Evolutionary conservation across 2,888 invertebrate species (phyloP), one percentile per base, ranked within the genome.

Genomic region (Syrista parreyssii): DNA sequence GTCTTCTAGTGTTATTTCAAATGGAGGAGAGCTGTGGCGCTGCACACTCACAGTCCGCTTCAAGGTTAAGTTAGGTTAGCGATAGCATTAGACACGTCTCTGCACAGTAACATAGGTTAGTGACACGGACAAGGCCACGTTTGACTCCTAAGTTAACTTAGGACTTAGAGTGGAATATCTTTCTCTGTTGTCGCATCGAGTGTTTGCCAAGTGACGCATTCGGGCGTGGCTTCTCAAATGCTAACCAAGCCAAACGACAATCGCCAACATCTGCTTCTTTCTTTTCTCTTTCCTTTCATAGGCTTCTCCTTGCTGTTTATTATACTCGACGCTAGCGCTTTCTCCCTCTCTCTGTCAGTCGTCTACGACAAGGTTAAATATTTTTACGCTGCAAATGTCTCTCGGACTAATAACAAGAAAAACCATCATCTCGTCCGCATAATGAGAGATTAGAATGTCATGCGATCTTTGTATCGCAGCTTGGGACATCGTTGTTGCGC

Each of bases 91-190:
- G 83, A 83, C 85, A 77, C 73, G 83, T 83, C 80, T 83, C 81
- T 83, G 84, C 84, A 75, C 84, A 87, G 89, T 88, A 89, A 88
- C 90, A 87, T 89, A 89, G 90, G 89, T 89, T 89, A 89, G 88
- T 89, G 89, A 90, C 90, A 88, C 87, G 74, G 86, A 88, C 75
- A 78, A 89, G 90, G 90, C 84, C 89, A 86, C 40, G 40, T 23
- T 79, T 80, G 79, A 83, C 81, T 82, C 83, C 69, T 69, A 69
- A 69, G 69, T 31, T 40, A 40, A 23, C 15, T 40, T 23, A 40
- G 40, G 40, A 40, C 40, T 40, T 40, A 40, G 40, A 40, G 40
- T 23, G 40, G 40, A 23, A 40, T 40, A 40, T 23, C 6, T 40
- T 40, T 40, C 40, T 40, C 40, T 40, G 40, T 23, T 40, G 40